Conservation (phyloP, 2,888 invertebrate species). For the Lasius fuliginosus region DNA sequence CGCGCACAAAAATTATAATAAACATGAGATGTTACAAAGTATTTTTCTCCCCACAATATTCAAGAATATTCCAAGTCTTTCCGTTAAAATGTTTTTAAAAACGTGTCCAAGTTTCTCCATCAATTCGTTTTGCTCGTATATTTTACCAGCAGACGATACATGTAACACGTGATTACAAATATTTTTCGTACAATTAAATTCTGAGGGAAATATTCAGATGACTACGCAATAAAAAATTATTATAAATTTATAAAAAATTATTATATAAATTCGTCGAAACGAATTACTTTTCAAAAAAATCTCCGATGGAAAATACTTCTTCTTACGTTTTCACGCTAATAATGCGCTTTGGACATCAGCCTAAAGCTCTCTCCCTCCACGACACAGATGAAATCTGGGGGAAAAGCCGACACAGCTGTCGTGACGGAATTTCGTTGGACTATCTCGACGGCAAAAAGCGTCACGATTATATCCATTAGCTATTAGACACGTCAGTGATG, state of each 20-base stretch:
- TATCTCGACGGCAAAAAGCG: conserved; percentile 14
- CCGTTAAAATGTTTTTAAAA: not conserved
- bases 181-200: not conserved
- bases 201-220: not conserved
- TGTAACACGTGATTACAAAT: not conserved
- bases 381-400: not conserved
- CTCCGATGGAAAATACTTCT: not conserved
- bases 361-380: not conserved
- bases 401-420: conserved; percentile 30
- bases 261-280: not conserved
- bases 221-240: not conserved
- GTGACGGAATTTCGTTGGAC: conserved; percentile 38
- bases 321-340: not conserved
- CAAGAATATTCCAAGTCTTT: not conserved
- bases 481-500: conserved; percentile 59
- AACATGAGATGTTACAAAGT: not conserved
- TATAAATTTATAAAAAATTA: not conserved
- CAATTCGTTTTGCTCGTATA: not conserved
- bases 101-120: not conserved
- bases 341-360: not conserved
- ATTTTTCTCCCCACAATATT: not conserved
- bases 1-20: not conserved
- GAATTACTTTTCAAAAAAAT: not conserved
- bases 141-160: conserved; percentile 14
- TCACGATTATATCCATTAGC: conserved; percentile 51